phyloP scores from a whole-genome alignment of 2,113 vertebrate genomes.

The Muntiacus muntjak region DNA sequence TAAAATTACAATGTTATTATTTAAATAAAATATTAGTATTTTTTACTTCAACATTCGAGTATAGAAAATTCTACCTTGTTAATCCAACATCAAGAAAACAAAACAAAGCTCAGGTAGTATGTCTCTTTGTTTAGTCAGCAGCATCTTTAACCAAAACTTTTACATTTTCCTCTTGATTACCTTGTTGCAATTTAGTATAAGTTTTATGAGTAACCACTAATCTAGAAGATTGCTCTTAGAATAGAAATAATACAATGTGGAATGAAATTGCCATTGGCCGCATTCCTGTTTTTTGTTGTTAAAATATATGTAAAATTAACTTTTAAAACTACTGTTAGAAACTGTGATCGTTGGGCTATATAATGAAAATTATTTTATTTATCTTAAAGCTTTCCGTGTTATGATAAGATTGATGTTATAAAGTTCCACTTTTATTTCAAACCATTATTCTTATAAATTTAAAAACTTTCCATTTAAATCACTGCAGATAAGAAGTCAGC shows the following conservation, averaged over 20 bases:
- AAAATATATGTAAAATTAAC: not conserved
- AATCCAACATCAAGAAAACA: conserved; percentile 65
- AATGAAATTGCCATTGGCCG: conserved; percentile 8
- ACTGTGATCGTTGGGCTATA: not conserved
- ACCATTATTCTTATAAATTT: not conserved
- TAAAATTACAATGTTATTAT: conserved; percentile 61
- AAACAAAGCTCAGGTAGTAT: conserved; percentile 69
- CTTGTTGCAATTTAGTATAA: conserved; percentile 51
- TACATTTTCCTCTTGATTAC: conserved; percentile 73
- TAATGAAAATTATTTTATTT: not conserved
- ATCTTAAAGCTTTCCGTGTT: not conserved
- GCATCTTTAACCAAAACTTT: conserved; percentile 72
- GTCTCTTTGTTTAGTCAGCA: conserved; percentile 65
- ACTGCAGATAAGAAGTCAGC: not conserved
- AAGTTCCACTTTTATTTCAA: not conserved
- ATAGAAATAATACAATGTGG: not conserved
- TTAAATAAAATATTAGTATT: conserved; percentile 61
- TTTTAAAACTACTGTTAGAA: not conserved
- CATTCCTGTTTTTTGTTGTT: not conserved
- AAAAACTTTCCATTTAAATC: not conserved
- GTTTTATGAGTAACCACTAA: conserved; percentile 50
- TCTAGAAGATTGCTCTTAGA: conserved; percentile 41
- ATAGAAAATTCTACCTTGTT: conserved; percentile 51
- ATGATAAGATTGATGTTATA: not conserved
- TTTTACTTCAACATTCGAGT: conserved; percentile 68